phyloP scores from a whole-genome alignment of 2,113 vertebrate genomes.

The Bubalus kerabau region DNA sequence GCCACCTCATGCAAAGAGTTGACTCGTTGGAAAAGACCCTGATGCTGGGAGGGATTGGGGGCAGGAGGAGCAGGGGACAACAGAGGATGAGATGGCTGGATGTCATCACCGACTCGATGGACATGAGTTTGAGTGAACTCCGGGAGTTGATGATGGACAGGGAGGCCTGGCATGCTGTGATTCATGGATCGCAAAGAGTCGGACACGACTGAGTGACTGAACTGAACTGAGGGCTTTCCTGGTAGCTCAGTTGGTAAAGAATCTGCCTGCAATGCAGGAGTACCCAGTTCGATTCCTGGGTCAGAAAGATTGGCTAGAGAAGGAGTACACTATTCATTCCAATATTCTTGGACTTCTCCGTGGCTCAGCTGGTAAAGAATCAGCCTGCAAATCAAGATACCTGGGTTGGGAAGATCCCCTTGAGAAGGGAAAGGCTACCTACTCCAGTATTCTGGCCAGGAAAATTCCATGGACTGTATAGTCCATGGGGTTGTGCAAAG shows the following conservation, averaged over 20 bases:
- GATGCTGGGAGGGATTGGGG: no score
- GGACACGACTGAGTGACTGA: no score
- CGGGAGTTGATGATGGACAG: no score
- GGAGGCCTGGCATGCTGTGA: no score
- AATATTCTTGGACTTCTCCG: background rate
- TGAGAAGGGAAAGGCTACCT: background rate
- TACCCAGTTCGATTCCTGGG: background rate
- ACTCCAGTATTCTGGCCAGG: background rate
- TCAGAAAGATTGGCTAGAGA: rapidly evolving
- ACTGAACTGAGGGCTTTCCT: background rate
- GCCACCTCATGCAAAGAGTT: no score
- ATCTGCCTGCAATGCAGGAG: background rate
- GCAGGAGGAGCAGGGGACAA: no score
- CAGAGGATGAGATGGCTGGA: no score
- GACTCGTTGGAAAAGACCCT: no score
- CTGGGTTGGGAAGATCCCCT: background rate
- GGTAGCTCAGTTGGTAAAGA: background rate
- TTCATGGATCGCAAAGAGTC: no score
- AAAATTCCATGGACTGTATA: background rate
- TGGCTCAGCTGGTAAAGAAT: background rate
- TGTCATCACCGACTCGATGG: no score
- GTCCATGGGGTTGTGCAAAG: background rate
- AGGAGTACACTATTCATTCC: background rate
- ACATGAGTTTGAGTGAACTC: no score
- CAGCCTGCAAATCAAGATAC: rapidly evolving